phyloP scores from a whole-genome alignment of 1,140 invertebrate genomes.

The Amphibalanus amphitrite region DNA sequence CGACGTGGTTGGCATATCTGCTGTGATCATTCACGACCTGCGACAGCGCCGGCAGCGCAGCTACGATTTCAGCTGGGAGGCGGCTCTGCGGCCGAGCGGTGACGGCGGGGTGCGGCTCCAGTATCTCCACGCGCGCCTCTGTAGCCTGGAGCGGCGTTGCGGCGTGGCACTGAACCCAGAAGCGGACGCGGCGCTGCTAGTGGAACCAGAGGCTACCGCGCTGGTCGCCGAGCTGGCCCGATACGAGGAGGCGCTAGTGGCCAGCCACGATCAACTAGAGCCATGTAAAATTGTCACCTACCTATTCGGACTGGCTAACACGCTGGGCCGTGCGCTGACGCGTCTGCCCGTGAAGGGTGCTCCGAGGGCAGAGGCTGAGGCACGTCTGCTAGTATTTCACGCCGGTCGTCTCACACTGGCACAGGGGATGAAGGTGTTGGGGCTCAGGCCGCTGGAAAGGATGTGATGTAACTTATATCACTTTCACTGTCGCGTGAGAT shows the following conservation, averaged over 20 bases:
- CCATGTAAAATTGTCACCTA: conserved; percentile 62
- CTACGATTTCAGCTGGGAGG: conserved; percentile 72
- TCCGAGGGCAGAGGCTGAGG: conserved; percentile 37
- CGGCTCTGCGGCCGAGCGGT: conserved; percentile 39
- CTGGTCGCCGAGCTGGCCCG: conserved; percentile 17
- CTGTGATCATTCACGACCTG: conserved; percentile 74
- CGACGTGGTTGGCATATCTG: conserved; percentile 63
- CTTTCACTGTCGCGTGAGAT: no score
- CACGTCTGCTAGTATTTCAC: conserved; percentile 59
- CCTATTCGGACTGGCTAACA: conserved; percentile 52
- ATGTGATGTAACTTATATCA: conserved; percentile 38
- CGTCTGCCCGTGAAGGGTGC: conserved; percentile 54
- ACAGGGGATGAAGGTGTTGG: conserved; percentile 58
- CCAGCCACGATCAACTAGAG: conserved; percentile 36
- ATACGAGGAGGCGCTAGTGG: conserved; percentile 6
- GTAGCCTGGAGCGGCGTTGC: conserved; percentile 48
- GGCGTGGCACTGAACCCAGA: conserved; percentile 13
- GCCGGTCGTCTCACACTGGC: conserved; percentile 48
- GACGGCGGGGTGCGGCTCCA: conserved; percentile 74
- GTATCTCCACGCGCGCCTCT: conserved; percentile 74
- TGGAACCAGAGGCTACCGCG: conserved; percentile 18
- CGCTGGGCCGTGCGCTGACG: conserved; percentile 54
- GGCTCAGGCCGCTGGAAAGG: conserved; percentile 55
- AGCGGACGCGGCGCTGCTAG: conserved; percentile 10
- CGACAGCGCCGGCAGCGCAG: conserved; percentile 55